Conservation (phyloP, 37 sponge, comb jelly and placozoan species). For the Ianthella basta region DNA sequence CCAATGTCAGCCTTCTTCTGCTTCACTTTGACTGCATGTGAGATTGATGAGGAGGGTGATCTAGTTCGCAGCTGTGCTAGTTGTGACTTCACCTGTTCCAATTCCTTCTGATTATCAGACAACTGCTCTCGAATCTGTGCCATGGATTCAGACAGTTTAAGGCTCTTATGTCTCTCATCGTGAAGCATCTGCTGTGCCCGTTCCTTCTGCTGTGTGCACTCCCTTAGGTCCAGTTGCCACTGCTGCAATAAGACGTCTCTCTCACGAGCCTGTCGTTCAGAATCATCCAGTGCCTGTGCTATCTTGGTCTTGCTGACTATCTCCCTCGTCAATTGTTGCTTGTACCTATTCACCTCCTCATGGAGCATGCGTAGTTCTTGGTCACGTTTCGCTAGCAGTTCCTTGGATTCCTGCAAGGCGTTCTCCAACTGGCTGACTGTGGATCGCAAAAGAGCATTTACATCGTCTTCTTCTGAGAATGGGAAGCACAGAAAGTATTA, state of each 20-base stretch:
- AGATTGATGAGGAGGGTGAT: neutral
- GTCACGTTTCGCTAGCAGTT: conserved; percentile 54
- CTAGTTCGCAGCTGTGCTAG: conserved; percentile 15
- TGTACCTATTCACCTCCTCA: conserved; percentile 57
- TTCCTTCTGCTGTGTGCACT: conserved; percentile 41
- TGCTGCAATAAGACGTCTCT: conserved; percentile 58
- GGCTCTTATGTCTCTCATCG: conserved; percentile 23
- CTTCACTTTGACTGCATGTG: neutral
- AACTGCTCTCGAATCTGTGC: neutral
- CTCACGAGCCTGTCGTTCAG: conserved; percentile 56
- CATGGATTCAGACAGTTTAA: neutral
- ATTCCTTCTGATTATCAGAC: conserved; percentile 47
- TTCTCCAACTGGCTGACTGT: conserved; percentile 9
- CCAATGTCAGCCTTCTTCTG: conserved; percentile 4
- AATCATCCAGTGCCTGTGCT: conserved; percentile 65
- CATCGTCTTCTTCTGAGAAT: neutral
- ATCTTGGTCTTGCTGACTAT: conserved; percentile 77
- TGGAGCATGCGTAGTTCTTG: conserved; percentile 44
- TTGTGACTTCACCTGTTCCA: conserved; percentile 46
- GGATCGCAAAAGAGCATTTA: neutral
- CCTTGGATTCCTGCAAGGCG: conserved; percentile 48
- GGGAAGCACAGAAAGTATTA: no score
- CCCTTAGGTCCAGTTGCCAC: conserved; percentile 77
- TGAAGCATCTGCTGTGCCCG: conserved; percentile 28
- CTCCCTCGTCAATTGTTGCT: conserved; percentile 60